phyloP scores from a whole-genome alignment of 2,888 invertebrate genomes.

The Sarcophaga carnaria region DNA sequence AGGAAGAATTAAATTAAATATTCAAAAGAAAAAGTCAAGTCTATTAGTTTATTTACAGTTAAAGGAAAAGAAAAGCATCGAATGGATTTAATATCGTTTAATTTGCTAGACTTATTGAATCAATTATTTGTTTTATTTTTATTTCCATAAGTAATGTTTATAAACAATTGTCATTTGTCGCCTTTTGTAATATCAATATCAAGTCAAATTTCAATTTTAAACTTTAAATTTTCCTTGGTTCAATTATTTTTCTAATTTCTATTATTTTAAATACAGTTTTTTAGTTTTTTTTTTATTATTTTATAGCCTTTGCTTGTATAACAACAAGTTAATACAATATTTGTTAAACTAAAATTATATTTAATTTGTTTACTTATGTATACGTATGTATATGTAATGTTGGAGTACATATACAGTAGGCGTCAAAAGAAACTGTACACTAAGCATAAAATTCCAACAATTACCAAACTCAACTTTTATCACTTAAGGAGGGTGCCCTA shows the following conservation, averaged over 20 bases:
- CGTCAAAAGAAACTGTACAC: too few species aligned
- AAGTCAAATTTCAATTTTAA: conserved; percentile 24
- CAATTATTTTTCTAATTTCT: conserved; percentile 12
- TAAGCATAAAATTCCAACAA: too few species aligned
- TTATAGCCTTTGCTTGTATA: background rate
- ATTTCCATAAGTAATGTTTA: conserved; percentile 15
- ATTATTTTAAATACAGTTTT: background rate
- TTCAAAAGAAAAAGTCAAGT: background rate
- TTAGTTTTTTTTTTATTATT: background rate
- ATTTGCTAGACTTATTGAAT: conserved; percentile 3
- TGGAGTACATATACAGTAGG: background rate
- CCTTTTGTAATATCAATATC: conserved; percentile 35
- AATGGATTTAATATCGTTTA: background rate
- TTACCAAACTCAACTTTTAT: too few species aligned
- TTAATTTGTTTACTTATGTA: conserved; percentile 30
- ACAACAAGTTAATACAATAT: background rate
- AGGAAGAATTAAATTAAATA: background rate
- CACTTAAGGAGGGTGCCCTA: too few species aligned
- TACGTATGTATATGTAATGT: background rate
- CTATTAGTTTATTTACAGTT: background rate
- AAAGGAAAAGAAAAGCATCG: conserved; percentile 8
- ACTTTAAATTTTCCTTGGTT: conserved; percentile 9
- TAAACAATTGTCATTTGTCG: conserved; percentile 67
- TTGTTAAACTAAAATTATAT: conserved; percentile 19
- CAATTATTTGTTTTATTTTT: conserved; percentile 27